Percentiles rank a stretch among this genome's conserved stretches.
These are phyloP conservation scores for Spheniscus mendiculus DNA, from an alignment of 2,113 vertebrate genomes.

Conservation along the genomic window DNA sequence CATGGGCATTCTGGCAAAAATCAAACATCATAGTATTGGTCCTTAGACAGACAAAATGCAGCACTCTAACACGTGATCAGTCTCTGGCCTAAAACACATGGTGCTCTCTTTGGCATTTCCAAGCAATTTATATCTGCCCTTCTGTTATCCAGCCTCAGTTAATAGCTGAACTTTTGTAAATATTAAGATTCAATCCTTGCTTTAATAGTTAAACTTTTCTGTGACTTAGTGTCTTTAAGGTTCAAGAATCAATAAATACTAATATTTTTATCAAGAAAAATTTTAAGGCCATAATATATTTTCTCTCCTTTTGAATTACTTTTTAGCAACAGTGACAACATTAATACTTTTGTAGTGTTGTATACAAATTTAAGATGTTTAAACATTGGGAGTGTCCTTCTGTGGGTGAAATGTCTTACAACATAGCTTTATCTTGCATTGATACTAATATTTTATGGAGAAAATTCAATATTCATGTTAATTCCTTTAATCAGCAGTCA, in stretches of 20 bases:
- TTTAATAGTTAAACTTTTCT: not conserved
- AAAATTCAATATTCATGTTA: not conserved
- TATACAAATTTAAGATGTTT: not conserved
- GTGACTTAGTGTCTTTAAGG: not conserved
- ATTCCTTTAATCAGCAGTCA: not conserved
- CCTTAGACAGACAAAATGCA: not conserved
- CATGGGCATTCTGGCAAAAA: not conserved
- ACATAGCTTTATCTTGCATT: not conserved
- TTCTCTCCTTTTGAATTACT: not conserved
- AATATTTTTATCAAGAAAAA: not conserved
- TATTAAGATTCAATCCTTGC: not conserved
- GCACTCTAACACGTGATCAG: too few relatives aligned
- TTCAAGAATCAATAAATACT: not conserved
- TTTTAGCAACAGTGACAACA: not conserved
- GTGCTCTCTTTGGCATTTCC: not conserved
- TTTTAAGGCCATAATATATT: not conserved
- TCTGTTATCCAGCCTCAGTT: not conserved
- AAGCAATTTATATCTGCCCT: not conserved
- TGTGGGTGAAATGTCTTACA: not conserved
- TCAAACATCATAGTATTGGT: not conserved
- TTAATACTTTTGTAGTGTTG: not conserved
- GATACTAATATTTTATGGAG: not conserved
- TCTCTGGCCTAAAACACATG: not conserved
- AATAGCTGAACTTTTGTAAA: not conserved
- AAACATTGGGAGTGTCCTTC: not conserved